Percentiles rank a stretch among this genome's conserved stretches.
phyloP scores from a whole-genome alignment of 2,797 vertebrate genomes.

The Pampus argenteus region DNA sequence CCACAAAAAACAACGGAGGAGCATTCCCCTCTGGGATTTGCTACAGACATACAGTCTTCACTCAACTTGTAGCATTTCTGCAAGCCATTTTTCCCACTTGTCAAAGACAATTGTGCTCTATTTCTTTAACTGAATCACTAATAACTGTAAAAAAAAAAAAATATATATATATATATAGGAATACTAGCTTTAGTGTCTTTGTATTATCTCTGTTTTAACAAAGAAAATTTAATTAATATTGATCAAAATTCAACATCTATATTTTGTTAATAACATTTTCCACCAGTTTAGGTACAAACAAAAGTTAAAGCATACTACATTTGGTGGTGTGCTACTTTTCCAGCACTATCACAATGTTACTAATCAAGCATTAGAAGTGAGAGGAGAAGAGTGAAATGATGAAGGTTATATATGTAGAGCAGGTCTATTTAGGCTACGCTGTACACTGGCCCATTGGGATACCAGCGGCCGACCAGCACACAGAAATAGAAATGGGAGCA shows the following conservation, averaged over 20 bases:
- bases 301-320: neutral
- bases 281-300: neutral
- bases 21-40: slow-evolving; percentile 3
- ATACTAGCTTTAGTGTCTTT: neutral
- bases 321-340: slow-evolving; percentile 55
- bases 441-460: slow-evolving; percentile 76
- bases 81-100: slow-evolving; percentile 9
- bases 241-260: neutral
- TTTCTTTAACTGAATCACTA: neutral
- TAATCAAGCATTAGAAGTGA: slow-evolving; percentile 55
- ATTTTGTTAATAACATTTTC: neutral
- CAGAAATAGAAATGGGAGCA: slow-evolving; percentile 87
- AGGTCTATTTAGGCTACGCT: slow-evolving; percentile 81
- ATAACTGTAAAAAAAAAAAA: no score
- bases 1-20: slow-evolving; percentile 4
- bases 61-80: slow-evolving; percentile 35
- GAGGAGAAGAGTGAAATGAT: slow-evolving; percentile 66
- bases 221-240: neutral
- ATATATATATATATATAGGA: no score
- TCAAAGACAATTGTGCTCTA: neutral
- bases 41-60: slow-evolving; percentile 27
- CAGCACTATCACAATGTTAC: slow-evolving; percentile 31
- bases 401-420: slow-evolving; percentile 84
- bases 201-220: neutral
- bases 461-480: slow-evolving; percentile 76